A percentile compares a stretch with the other conserved stretches of the same genome.
Evolutionary conservation across 2,888 invertebrate species (phyloP).

Genomic region (Leuctra nigra): DNA sequence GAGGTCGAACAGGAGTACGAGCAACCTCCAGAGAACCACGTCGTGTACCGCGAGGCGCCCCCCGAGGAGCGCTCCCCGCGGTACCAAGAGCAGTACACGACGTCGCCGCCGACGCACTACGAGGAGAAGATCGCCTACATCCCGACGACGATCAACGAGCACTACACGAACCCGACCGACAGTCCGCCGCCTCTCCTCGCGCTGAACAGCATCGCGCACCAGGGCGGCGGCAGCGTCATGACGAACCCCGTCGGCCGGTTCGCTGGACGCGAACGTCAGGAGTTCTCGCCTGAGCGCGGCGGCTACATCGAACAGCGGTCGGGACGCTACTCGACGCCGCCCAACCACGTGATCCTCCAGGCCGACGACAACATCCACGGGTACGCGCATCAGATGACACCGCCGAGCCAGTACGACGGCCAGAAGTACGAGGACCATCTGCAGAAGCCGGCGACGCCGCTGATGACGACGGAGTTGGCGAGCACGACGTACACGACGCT

Average conservation of each 20-base stretch:
- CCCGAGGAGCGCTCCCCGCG: not conserved
- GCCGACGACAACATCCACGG: conserved; percentile 16
- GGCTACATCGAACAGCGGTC: not conserved
- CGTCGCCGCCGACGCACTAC: conserved; percentile 31
- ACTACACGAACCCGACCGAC: conserved; percentile 14
- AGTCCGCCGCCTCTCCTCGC: conserved; percentile 23
- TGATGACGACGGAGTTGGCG: conserved; percentile 29
- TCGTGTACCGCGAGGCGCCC: not conserved
- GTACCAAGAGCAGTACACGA: not conserved
- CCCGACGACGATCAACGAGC: conserved; percentile 4
- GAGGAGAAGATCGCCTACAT: conserved; percentile 29
- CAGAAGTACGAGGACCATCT: conserved; percentile 14
- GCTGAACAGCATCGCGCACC: conserved; percentile 18
- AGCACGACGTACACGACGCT: conserved; percentile 54
- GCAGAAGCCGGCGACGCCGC: not conserved
- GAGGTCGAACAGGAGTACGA: not conserved
- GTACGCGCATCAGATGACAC: conserved; percentile 27
- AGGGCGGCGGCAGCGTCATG: conserved; percentile 1
- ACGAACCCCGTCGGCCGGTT: not conserved
- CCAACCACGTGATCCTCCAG: not conserved
- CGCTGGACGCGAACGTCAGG: not conserved
- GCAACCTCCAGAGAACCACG: not conserved
- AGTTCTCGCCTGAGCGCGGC: conserved; percentile 7
- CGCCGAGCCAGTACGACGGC: conserved; percentile 21
- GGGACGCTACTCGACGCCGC: not conserved